Conservation (phyloP, 1,140 invertebrate species). For the Drosophila orena region DNA sequence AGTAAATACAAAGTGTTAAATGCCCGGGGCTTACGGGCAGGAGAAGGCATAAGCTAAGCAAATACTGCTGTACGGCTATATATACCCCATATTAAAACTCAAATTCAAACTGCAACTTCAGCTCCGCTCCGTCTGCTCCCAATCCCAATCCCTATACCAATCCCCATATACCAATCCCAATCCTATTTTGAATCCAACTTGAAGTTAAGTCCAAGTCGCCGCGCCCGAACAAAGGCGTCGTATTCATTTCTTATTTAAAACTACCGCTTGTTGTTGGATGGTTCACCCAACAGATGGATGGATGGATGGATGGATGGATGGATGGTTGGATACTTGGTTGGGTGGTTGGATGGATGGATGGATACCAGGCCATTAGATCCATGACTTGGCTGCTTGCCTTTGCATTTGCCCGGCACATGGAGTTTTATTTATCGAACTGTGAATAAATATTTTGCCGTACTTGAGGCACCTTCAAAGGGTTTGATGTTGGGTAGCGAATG, state of each 20-base stretch:
- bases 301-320: slow-evolving; percentile 29
- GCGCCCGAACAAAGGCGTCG: slow-evolving; percentile 60
- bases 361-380: slow-evolving; percentile 45
- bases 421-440: slow-evolving; percentile 79
- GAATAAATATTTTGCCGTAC: slow-evolving; percentile 74
- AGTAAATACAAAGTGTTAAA: slow-evolving; percentile 79
- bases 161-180: slow-evolving; percentile 15
- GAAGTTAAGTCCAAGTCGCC: slow-evolving; percentile 55
- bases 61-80: slow-evolving; percentile 38
- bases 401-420: slow-evolving; percentile 26
- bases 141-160: not conserved
- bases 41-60: slow-evolving; percentile 47
- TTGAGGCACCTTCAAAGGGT: slow-evolving; percentile 46
- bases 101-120: slow-evolving; percentile 40
- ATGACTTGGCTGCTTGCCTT: slow-evolving; percentile 28
- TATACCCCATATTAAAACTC: slow-evolving; percentile 60
- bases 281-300: slow-evolving; percentile 27
- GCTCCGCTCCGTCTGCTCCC: slow-evolving; percentile 17
- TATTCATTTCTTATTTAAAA: slow-evolving; percentile 80
- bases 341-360: slow-evolving; percentile 27
- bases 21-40: slow-evolving; percentile 40
- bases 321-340: slow-evolving; percentile 17
- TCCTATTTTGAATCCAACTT: slow-evolving; percentile 22
- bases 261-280: slow-evolving; percentile 35
- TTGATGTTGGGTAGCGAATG: not conserved